Conservation (phyloP, 2,113 vertebrate species). For the Daphoenositta chrysoptera region DNA sequence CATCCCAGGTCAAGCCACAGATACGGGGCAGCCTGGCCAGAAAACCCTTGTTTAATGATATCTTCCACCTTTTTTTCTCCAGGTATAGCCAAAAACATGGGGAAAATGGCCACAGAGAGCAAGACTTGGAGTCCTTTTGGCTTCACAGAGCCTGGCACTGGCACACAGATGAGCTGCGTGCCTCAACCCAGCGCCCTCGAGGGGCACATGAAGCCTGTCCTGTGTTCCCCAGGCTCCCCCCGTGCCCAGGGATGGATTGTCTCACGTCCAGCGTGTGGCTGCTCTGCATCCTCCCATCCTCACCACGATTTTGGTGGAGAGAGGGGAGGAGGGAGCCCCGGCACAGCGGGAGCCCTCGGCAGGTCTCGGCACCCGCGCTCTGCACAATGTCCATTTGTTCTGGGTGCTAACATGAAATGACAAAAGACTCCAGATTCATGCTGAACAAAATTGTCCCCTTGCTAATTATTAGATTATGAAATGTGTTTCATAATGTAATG, state of each 20-base stretch:
- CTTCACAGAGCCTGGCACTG: not conserved
- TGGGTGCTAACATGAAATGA: constrained; percentile 8
- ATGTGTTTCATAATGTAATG: constrained; percentile 46
- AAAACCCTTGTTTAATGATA: not conserved
- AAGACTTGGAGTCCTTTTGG: not conserved
- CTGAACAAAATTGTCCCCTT: not conserved
- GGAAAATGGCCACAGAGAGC: not conserved
- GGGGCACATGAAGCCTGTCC: not conserved
- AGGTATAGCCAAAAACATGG: fast-evolving
- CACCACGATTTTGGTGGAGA: not conserved
- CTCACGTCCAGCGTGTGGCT: fast-evolving
- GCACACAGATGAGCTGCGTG: not conserved
- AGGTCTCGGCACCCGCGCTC: not conserved
- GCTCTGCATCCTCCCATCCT: not conserved
- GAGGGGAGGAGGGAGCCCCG: not conserved
- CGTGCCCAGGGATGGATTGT: not conserved
- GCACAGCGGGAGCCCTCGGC: not conserved
- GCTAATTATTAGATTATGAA: constrained; percentile 54
- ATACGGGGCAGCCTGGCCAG: not conserved
- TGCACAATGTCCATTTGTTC: not conserved
- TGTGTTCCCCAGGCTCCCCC: not conserved
- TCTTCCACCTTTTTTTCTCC: not conserved
- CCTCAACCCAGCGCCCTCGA: not conserved
- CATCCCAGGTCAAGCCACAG: not conserved
- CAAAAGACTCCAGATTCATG: not conserved